Base-by-base conservation (phyloP, 1,140 invertebrate species). In the Saccostrea echinata region DNA sequence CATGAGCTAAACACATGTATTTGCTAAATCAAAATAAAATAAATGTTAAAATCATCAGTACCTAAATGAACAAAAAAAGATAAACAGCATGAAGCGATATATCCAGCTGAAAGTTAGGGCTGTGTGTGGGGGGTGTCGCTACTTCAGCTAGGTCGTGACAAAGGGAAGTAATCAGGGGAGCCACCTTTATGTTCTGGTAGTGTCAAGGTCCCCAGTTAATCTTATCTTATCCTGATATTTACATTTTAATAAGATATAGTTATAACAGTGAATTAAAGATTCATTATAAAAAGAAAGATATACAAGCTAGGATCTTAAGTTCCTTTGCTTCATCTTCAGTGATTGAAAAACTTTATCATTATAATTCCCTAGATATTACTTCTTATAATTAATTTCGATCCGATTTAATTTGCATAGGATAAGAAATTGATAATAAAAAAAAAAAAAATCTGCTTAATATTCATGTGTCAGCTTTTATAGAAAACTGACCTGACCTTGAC, bases 91-190 rank as follows among this genome's bases (percentile, higher is more conserved):
- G 68, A 27, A 30, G 30, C 55, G 12, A 16, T 76, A 76, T 27
- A 76, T 76, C 68, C 68, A 30, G 68, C 16, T 11, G 55, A 27
- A 16, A 18, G 68, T 76, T 76, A 76, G 24, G 68, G 68, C 24
- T 21, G 68, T 76, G 68, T 30, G 18, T 12, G 27, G 64, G 68
- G 68, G 9, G 68, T 76, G 68, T 61, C 16, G 68, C 68, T 76
- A 76, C 68, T 30, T 76, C 27, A 76, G 68, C 68, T 76, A 76
- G 68, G 68, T 13, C 27, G 68, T 76, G 68, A 76, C 27, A 30
- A 33, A 27, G 68, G 68, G 68, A 76, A 27, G 68, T 27, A 76
- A 76, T 30, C 30, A 76, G 30, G 68, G 68, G 68, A 33, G 18
- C 68, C 68, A 76, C 68, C 30, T 76, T 30, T 3, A 76, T 11